Conservation (phyloP, 2,888 invertebrate species). For the Diaprepes abbreviatus region DNA sequence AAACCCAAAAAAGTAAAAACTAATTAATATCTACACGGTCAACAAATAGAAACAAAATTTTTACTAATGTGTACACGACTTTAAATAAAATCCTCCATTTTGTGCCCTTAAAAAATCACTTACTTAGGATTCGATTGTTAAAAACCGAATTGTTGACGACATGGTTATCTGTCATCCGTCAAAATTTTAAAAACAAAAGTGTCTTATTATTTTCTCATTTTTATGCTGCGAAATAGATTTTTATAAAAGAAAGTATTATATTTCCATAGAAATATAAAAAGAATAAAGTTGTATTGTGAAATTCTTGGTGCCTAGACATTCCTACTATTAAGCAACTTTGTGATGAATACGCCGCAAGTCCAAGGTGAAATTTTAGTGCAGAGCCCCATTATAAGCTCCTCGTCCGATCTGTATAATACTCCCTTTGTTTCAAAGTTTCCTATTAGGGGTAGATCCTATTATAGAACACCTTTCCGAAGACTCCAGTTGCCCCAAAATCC, state of each 20-base stretch:
- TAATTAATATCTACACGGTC: too few relatives aligned
- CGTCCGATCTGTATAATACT: conserved; percentile 56
- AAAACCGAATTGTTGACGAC: not conserved
- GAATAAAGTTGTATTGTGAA: not conserved
- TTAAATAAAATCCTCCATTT: too few relatives aligned
- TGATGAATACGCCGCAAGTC: conserved; percentile 46
- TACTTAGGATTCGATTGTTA: not conserved
- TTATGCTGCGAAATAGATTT: not conserved
- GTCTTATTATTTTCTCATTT: not conserved
- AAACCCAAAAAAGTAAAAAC: too few relatives aligned
- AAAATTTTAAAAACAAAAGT: conserved; percentile 11
- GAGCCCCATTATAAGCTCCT: conserved; percentile 63
- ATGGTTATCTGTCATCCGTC: not conserved
- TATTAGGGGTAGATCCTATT: conserved; percentile 56
- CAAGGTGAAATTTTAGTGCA: conserved; percentile 58
- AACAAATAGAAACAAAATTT: too few relatives aligned
- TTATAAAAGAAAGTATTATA: not conserved
- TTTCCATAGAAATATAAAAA: conserved; percentile 1
- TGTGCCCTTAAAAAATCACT: too few relatives aligned
- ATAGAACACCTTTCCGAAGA: conserved; percentile 52
- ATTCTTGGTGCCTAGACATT: conserved; percentile 4
- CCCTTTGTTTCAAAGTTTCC: conserved; percentile 55
- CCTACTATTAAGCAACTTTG: conserved; percentile 15
- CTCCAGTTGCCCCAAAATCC: conserved; percentile 28
- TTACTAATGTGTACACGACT: too few relatives aligned